Percentiles rank a stretch among this genome's conserved stretches.
phyloP scores from a whole-genome alignment of 2,113 vertebrate genomes.

The Acanthochromis polyacanthus region DNA sequence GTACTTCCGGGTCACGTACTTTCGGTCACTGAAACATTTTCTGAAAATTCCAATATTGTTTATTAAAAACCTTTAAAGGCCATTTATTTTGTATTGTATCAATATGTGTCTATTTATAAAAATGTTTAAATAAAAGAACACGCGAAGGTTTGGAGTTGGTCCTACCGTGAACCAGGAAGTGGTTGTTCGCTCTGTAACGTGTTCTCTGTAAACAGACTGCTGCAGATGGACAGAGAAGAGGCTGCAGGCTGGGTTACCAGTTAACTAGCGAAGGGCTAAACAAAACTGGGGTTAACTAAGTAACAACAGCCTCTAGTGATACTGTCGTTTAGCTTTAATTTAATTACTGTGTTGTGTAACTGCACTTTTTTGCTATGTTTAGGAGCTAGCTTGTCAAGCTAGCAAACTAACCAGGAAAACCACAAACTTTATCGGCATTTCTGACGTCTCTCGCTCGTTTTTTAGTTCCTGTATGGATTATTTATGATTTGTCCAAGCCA shows the following conservation, averaged over 20 bases:
- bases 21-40: not conserved
- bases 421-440: constrained; percentile 14
- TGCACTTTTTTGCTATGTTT: not conserved
- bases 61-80: accelerated
- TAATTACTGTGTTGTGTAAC: not conserved
- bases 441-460: not conserved
- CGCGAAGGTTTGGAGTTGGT: not conserved
- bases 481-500: not conserved
- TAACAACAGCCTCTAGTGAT: not conserved
- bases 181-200: constrained; percentile 23
- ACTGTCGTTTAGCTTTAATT: not conserved
- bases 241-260: not conserved
- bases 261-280: not conserved
- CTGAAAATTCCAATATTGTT: accelerated
- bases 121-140: not conserved
- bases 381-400: constrained; percentile 55
- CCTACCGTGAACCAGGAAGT: constrained; percentile 61
- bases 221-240: constrained; percentile 1
- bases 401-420: not conserved
- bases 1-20: constrained; percentile 66
- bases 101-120: no score
- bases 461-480: not conserved
- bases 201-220: constrained; percentile 30
- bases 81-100: not conserved
- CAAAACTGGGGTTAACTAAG: not conserved